Evolutionary conservation across 2,888 invertebrate species (phyloP).

Genomic region (Periphyllus acericola): DNA sequence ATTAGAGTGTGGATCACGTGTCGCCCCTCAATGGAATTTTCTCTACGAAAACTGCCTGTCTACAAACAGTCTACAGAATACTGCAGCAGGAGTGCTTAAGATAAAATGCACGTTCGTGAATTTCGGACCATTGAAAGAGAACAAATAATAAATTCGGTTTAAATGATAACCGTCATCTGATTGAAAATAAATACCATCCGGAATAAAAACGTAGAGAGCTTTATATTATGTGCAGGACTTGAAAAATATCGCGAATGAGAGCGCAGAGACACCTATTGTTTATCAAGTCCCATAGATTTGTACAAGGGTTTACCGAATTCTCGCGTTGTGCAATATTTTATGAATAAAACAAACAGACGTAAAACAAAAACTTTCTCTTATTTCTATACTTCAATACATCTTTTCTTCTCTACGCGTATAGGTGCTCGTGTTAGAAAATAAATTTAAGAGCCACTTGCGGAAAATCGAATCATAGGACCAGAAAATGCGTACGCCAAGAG

Average conservation of each 20-base stretch:
- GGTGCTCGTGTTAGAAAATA: background rate
- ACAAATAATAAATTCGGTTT: background rate
- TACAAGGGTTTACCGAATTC: slow-evolving; percentile 17
- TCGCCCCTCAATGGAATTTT: background rate
- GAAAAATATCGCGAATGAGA: background rate
- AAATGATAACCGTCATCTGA: slow-evolving; percentile 15
- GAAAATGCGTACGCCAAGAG: background rate
- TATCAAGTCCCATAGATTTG: slow-evolving; percentile 24
- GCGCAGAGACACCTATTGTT: slow-evolving; percentile 28
- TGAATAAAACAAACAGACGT: slow-evolving; percentile 25
- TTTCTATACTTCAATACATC: background rate
- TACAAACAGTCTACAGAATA: background rate
- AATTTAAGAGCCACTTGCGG: background rate
- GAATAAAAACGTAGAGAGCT: background rate
- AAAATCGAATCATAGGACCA: background rate
- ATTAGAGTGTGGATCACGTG: background rate
- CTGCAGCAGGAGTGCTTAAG: background rate
- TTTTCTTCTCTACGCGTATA: background rate
- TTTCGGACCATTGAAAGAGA: background rate
- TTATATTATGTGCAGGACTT: background rate
- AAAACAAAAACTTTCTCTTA: background rate
- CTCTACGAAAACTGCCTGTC: background rate
- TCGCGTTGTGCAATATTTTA: slow-evolving; percentile 5
- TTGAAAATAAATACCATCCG: slow-evolving; percentile 31
- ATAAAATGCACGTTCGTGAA: background rate